phyloP scores from a whole-genome alignment of 2,888 invertebrate species.

The Yponomeuta malinellus region DNA sequence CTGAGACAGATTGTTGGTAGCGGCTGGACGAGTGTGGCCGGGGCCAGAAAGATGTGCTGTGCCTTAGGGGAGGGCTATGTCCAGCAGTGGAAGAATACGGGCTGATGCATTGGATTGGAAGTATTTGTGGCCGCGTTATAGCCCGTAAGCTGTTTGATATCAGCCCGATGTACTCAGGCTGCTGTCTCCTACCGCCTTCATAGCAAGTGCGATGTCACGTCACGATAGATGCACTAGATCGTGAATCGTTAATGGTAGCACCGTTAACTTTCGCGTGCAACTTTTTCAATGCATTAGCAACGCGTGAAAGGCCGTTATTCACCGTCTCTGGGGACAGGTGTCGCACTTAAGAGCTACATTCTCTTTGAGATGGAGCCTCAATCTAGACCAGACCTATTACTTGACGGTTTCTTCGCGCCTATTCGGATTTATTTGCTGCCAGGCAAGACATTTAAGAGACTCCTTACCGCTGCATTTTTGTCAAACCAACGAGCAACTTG shows the following conservation, averaged over 20 bases:
- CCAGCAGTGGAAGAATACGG: too few relatives aligned
- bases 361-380: constrained; percentile 34
- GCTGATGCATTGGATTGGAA: too few relatives aligned
- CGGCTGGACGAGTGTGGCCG: too few relatives aligned
- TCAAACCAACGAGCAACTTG: not conserved
- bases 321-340: constrained; percentile 43
- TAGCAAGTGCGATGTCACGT: constrained; percentile 9
- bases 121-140: too few relatives aligned
- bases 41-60: too few relatives aligned
- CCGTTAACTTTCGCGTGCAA: constrained; percentile 45
- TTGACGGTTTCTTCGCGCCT: constrained; percentile 32
- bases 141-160: not conserved
- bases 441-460: not conserved
- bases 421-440: not conserved
- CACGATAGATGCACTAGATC: not conserved
- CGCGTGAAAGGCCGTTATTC: constrained; percentile 24
- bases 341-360: constrained; percentile 42
- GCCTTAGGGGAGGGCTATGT: too few relatives aligned
- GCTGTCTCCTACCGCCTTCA: not conserved
- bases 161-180: not conserved
- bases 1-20: too few relatives aligned
- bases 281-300: constrained; percentile 54
- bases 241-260: constrained; percentile 29
- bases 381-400: constrained; percentile 35
- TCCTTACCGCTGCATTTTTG: not conserved